Percentiles rank a stretch among this genome's conserved stretches.
Conservation (phyloP, 2,888 invertebrate species). For the Strigamia maritima region DNA sequence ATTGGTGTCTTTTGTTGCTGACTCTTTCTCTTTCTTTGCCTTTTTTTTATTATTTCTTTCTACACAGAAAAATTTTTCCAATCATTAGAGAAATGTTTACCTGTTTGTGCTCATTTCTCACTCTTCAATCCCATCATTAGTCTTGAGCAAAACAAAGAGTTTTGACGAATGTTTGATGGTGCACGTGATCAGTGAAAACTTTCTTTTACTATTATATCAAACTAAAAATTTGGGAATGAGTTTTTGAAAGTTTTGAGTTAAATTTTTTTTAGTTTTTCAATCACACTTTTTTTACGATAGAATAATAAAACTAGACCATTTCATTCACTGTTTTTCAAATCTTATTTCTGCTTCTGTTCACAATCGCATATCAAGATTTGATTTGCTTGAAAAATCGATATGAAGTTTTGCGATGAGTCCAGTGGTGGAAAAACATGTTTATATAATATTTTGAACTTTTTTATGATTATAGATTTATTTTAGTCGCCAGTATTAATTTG, state of each 20-base stretch:
- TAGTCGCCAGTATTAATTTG: neutral
- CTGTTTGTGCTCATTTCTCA: neutral
- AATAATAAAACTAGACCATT: neutral
- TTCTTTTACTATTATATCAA: neutral
- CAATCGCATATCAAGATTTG: neutral
- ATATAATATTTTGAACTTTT: neutral
- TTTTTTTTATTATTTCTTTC: neutral
- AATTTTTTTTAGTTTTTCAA: neutral
- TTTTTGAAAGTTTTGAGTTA: neutral
- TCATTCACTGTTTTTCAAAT: neutral
- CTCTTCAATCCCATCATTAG: neutral
- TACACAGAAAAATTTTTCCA: neutral
- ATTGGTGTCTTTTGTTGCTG: neutral
- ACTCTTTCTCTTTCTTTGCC: neutral
- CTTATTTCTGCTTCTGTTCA: neutral
- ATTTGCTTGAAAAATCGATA: neutral
- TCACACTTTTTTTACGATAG: neutral
- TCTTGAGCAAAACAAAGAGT: neutral
- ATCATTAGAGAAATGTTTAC: neutral
- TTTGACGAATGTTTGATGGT: neutral
- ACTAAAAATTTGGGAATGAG: neutral
- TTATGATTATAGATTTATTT: neutral
- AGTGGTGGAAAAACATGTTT: neutral
- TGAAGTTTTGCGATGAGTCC: neutral
- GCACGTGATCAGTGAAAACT: neutral